Percentiles rank a stretch among this genome's conserved stretches.
These are phyloP conservation scores for Toxostoma redivivum DNA, from an alignment of 2,113 vertebrate species.

Conservation along the genomic window DNA sequence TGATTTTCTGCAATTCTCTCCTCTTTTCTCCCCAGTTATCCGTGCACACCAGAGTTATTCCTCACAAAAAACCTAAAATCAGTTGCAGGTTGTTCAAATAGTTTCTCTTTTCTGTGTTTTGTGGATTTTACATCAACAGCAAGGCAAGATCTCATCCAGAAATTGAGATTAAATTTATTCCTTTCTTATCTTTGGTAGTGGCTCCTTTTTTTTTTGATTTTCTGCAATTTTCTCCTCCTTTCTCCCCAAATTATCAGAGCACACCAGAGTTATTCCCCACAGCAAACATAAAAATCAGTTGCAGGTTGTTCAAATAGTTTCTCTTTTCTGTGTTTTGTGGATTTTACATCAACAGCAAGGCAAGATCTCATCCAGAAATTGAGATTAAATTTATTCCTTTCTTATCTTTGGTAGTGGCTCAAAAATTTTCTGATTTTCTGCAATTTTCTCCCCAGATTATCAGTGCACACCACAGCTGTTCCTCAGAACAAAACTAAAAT, in stretches of 20 bases:
- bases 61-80: background rate
- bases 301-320: too few species aligned
- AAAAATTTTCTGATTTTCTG: background rate
- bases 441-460: too few species aligned
- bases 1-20: background rate
- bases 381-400: too few species aligned
- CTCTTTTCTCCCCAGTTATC: too few species aligned
- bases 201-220: background rate
- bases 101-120: background rate
- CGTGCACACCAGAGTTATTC: too few species aligned
- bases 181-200: background rate
- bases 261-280: accelerated
- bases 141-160: too few species aligned
- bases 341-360: background rate
- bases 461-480: background rate
- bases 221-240: accelerated
- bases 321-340: background rate
- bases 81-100: accelerated
- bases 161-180: background rate
- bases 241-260: background rate
- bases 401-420: too few species aligned
- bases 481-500: background rate
- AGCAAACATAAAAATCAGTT: background rate
- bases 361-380: too few species aligned
- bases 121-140: background rate